phyloP scores from a whole-genome alignment of 1,140 invertebrate species.

The Scaptomyza graminum region DNA sequence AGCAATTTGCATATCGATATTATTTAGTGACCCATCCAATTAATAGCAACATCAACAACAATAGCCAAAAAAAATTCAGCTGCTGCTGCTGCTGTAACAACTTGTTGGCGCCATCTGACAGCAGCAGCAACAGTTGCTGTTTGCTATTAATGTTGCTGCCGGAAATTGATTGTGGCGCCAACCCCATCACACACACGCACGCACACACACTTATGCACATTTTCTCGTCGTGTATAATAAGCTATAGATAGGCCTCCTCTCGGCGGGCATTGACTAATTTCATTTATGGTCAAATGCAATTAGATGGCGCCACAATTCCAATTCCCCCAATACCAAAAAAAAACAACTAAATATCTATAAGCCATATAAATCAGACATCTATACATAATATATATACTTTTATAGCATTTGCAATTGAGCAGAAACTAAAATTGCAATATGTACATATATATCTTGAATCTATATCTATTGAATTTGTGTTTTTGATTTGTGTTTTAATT shows the following conservation, averaged over 20 bases:
- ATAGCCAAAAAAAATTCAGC: conserved; percentile 29
- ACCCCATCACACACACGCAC: neutral
- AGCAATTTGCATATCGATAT: conserved; percentile 65
- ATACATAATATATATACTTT: conserved; percentile 28
- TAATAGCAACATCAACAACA: conserved; percentile 42
- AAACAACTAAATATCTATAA: conserved; percentile 25
- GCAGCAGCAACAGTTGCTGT: conserved; percentile 31
- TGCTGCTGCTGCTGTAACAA: conserved; percentile 52
- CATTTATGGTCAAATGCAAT: conserved; percentile 51
- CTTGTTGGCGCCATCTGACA: conserved; percentile 65
- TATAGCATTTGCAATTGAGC: conserved; percentile 34
- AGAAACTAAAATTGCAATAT: conserved; percentile 38
- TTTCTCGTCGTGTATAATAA: neutral
- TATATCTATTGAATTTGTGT: too few species aligned
- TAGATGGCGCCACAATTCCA: conserved; percentile 44
- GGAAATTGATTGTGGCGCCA: conserved; percentile 43
- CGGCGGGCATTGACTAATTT: conserved; percentile 39
- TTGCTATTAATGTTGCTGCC: conserved; percentile 32
- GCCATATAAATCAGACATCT: conserved; percentile 20
- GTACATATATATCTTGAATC: too few species aligned
- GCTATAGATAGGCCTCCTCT: conserved; percentile 26
- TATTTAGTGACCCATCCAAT: conserved; percentile 51
- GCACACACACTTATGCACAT: neutral
- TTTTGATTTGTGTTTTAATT: conserved; percentile 15
- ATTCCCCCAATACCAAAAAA: conserved; percentile 24